Evolutionary conservation across 2,113 vertebrate genomes (phyloP), one percentile per base, ranked within the genome.

Genomic region (Eretmochelys imbricata): DNA sequence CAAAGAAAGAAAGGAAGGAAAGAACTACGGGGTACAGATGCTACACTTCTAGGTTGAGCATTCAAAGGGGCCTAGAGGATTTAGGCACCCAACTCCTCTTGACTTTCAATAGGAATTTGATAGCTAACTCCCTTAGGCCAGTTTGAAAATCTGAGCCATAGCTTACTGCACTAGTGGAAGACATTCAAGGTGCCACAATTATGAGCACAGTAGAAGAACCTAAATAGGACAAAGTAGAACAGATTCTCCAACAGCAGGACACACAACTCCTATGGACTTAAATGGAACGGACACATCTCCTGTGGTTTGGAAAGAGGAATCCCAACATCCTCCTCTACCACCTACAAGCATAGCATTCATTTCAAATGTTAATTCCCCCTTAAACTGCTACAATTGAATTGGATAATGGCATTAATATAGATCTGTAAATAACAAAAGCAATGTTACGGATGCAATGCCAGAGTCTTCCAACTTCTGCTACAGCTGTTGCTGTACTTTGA

Each of bases 401-500:
- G 0, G 81, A 38, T 27, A 91, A 49, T 54, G 89, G 57, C 8
- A 27, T 54, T 50, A 48, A 65, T 2, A 2, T 90, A 62, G 11
- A 57, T n/a, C 85, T 0, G 1, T 0, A 89, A 85, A 91, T 46
- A 90, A 78, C 51, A 78, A 13, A 19, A 82, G 75, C 91, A 57
- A 87, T 1, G 0, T 27, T 75, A 87, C 29, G 75, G 50, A 89
- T 17, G 0, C 3, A 4, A 7, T 0, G 0, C 48, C n/a, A 80
- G n/a, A 81, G 79, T 51, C 89, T 96, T 35, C 81, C 65, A 69
- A 48, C 62, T 65, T 89, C 75, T 50, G 27, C 59, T 94, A 91
- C 96, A 97, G 95, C 96, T 96, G 97, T 93, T 88, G 83, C 90
- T 92, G 65, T 83, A 84, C 91, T 65, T 88, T 91, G 91, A 91